These are phyloP conservation scores for Clinocottus analis DNA, from an alignment of 2,113 vertebrate species.

Conservation along the genomic window DNA sequence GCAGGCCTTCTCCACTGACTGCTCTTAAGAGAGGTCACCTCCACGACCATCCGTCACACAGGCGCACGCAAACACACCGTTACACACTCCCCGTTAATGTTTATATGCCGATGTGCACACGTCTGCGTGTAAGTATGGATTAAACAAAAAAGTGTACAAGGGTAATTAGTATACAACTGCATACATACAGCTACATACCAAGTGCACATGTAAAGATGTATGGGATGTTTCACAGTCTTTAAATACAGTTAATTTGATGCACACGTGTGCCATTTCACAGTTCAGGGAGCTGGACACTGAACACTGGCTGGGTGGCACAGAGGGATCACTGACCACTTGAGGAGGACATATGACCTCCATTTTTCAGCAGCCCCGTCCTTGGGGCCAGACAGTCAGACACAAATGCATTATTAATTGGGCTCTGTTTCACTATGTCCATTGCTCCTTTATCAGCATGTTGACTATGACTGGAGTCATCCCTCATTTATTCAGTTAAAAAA, in stretches of 20 bases:
- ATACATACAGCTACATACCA: not conserved
- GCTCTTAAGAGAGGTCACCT: slow-evolving; percentile 92
- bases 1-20: slow-evolving; percentile 84
- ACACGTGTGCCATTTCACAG: slow-evolving; percentile 28
- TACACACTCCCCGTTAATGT: slow-evolving; percentile 24
- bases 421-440: slow-evolving; percentile 72
- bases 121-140: not conserved
- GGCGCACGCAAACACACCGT: slow-evolving; percentile 41
- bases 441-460: slow-evolving; percentile 72
- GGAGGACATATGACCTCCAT: slow-evolving; percentile 76
- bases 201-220: not conserved
- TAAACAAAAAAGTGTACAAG: not conserved
- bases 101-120: not conserved
- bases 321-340: slow-evolving; percentile 74
- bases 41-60: slow-evolving; percentile 87
- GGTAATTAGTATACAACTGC: not conserved
- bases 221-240: not conserved
- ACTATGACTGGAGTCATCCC: slow-evolving; percentile 57
- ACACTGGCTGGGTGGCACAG: slow-evolving; percentile 64
- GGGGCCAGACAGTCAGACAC: slow-evolving; percentile 76
- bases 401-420: slow-evolving; percentile 81
- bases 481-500: slow-evolving; percentile 62
- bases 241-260: slow-evolving; percentile 20
- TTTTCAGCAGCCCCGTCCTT: slow-evolving; percentile 71
- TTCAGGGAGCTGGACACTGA: slow-evolving; percentile 34